phyloP scores from a whole-genome alignment of 1,140 invertebrate species.

The Panagrolaimus sp. region DNA sequence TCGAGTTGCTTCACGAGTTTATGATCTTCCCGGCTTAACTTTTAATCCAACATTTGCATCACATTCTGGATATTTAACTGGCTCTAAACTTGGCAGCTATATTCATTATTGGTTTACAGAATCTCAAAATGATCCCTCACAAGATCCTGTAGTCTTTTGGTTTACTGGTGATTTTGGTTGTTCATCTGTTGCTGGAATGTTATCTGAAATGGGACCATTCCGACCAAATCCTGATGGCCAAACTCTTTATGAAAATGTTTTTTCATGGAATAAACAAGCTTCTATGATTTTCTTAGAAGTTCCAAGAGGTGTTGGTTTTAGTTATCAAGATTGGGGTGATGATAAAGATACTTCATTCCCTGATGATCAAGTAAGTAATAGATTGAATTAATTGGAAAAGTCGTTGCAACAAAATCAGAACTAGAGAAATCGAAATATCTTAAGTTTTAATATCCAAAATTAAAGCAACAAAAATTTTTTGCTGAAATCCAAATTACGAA shows the following conservation, averaged over 20 bases:
- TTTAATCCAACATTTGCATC: conserved; percentile 43
- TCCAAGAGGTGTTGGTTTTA: conserved; percentile 62
- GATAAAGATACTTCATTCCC: not conserved
- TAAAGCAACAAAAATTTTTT: too few species aligned
- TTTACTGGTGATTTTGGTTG: conserved; percentile 65
- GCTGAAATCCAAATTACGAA: too few species aligned
- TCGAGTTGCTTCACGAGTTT: conserved; percentile 10
- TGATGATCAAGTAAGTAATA: conserved; percentile 10
- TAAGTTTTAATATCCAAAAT: too few species aligned
- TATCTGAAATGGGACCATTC: conserved; percentile 64
- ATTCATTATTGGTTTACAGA: conserved; percentile 50
- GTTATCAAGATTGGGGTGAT: conserved; percentile 15
- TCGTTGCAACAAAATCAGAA: too few species aligned
- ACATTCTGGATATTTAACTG: conserved; percentile 49
- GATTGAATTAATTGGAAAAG: too few species aligned
- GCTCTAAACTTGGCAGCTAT: conserved; percentile 32
- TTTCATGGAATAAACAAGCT: conserved; percentile 61
- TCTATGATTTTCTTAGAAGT: conserved; percentile 68
- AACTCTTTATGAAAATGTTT: conserved; percentile 60
- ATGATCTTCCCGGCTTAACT: conserved; percentile 42
- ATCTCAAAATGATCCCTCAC: conserved; percentile 49
- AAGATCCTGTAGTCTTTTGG: conserved; percentile 63
- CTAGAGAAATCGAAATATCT: too few species aligned
- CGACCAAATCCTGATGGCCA: conserved; percentile 57
- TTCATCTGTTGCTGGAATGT: conserved; percentile 61